Evolutionary conservation across 2,888 invertebrate species (phyloP), one percentile per base, ranked within the genome.

Genomic region (Cacoxenus indagator): DNA sequence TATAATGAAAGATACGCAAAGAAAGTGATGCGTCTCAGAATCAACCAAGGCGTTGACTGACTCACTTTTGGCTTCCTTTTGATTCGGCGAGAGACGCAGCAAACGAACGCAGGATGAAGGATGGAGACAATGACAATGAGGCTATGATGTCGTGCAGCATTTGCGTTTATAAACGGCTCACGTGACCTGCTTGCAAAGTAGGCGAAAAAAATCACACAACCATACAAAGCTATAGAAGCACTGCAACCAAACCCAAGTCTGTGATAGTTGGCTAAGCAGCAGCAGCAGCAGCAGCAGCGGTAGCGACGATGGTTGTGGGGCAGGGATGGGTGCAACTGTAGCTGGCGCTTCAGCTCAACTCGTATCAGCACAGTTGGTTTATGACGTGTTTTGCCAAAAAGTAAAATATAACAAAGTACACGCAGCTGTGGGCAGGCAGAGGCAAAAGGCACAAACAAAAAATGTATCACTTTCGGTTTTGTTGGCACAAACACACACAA

Each of bases 101-200:
- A 37, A 37, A 37, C 8, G 37, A 14, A 37, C 37, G 14, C 8
- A 14, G 8, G 37, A 11, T 37, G 37, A 37, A 2, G 37, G 37
- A 37, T 14, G 31, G 9, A 4, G 31, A 31, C 31, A 31, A 31
- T 9, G 31, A 31, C 31, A 9, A 31, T 6, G 31, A 31, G 14
- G 37, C 37, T 8, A 37, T 37, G 51, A 51, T 51, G 51, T 51
- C 22, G 17, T 22, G 24, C 3, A 59, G 66, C 67, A 67, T 67
- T 65, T 69, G 69, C 67, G 69, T 19, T 24, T 37, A 51, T 67
- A 73, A 73, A 74, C 67, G 73, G n/a, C 69, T 78, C 81, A 81
- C 80, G 80, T 81, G 80, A 81, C 80, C 80, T 82, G 80, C 78
- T 81, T 81, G 78, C 82, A 68, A 78, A 79, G 71, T 80, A 62